phyloP scores from a whole-genome alignment of 2,888 invertebrate species.

The Catotricha subobsoleta region DNA sequence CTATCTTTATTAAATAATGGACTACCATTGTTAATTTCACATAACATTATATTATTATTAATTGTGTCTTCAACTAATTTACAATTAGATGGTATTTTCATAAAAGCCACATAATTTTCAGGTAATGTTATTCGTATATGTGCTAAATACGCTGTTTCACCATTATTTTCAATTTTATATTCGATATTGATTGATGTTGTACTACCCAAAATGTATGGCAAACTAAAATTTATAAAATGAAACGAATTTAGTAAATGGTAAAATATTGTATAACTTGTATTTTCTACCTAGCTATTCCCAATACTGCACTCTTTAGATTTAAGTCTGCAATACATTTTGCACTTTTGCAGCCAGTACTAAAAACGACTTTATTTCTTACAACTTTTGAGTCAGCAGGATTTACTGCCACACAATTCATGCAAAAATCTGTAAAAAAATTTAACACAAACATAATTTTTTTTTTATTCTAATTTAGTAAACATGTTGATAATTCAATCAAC shows the following conservation, averaged over 20 bases:
- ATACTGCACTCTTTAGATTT: conserved; percentile 16
- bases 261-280: neutral
- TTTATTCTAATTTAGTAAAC: neutral
- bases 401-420: conserved; percentile 25
- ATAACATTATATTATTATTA: conserved; percentile 10
- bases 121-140: conserved; percentile 31
- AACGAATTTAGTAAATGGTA: neutral
- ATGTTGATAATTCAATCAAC: neutral
- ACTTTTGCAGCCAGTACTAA: conserved; percentile 26
- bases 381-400: conserved; percentile 25
- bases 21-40: conserved; percentile 23
- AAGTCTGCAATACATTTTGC: conserved; percentile 28
- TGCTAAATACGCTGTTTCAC: conserved; percentile 33
- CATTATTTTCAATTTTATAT: conserved; percentile 27
- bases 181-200: conserved; percentile 20
- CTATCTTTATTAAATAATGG: conserved; percentile 20
- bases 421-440: conserved; percentile 18
- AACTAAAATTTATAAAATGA: conserved; percentile 10
- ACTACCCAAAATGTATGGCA: conserved; percentile 24
- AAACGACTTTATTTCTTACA: conserved; percentile 23
- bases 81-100: conserved; percentile 25
- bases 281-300: conserved; percentile 13
- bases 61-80: conserved; percentile 12
- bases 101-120: conserved; percentile 19
- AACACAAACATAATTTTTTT: neutral